phyloP scores from a whole-genome alignment of 2,888 invertebrate species.

The Labia minor region DNA sequence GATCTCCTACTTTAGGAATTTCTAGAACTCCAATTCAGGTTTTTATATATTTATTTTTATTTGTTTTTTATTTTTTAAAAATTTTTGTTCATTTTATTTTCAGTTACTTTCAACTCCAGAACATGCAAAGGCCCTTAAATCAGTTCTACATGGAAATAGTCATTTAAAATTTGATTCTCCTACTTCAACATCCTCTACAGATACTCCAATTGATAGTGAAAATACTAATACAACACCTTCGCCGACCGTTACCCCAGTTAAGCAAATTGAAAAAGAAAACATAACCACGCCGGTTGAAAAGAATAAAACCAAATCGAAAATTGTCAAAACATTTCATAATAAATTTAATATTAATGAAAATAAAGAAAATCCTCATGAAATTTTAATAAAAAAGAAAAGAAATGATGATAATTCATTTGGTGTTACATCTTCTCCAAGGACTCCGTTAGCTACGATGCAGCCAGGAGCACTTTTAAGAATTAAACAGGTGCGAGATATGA shows the following conservation, averaged over 20 bases:
- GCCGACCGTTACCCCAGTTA: neutral
- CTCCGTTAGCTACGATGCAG: neutral
- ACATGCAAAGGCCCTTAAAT: neutral
- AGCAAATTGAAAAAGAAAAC: neutral
- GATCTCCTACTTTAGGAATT: neutral
- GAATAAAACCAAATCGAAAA: neutral
- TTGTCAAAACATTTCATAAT: neutral
- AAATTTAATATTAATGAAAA: neutral
- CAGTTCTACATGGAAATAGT: neutral
- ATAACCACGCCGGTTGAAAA: neutral
- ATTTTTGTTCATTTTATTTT: neutral
- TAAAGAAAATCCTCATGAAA: neutral
- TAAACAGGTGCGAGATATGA: neutral
- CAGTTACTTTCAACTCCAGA: neutral
- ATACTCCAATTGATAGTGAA: neutral
- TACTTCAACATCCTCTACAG: neutral
- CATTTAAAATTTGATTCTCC: no score
- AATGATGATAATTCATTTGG: no score
- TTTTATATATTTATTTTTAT: no score
- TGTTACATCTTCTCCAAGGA: neutral
- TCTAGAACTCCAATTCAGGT: neutral
- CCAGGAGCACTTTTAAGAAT: neutral
- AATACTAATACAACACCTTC: neutral
- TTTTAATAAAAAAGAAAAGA: neutral
- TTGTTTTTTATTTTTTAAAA: no score